Percentiles rank a stretch among this genome's conserved stretches.
phyloP scores from a whole-genome alignment of 2,797 vertebrate genomes.

The Oophaga sylvatica region DNA sequence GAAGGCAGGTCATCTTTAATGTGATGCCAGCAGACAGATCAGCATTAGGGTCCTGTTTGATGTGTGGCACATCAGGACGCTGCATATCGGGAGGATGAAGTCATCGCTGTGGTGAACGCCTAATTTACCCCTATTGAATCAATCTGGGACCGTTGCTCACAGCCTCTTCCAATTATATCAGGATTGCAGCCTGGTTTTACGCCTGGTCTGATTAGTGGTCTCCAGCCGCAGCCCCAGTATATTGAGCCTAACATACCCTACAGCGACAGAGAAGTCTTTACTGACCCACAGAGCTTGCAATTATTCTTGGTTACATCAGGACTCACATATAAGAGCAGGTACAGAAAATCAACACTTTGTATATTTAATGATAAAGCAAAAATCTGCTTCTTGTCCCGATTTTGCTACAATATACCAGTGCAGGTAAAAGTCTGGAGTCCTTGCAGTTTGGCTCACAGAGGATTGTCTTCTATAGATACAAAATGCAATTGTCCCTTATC shows the following conservation, averaged over 20 bases:
- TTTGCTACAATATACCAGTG: conserved; percentile 3
- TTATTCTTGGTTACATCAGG: neutral
- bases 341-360: neutral
- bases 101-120: conserved; percentile 31
- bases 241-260: neutral
- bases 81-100: neutral
- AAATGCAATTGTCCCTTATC: neutral
- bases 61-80: neutral
- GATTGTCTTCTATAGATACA: neutral
- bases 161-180: conserved; percentile 47
- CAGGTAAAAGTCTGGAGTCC: neutral
- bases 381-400: neutral
- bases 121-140: neutral
- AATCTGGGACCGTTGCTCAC: neutral
- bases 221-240: neutral
- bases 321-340: neutral
- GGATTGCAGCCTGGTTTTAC: conserved; percentile 21
- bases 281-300: neutral
- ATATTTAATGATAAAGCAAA: neutral
- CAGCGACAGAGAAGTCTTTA: neutral
- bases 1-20: conserved; percentile 63
- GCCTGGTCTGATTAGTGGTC: neutral
- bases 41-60: conserved; percentile 47
- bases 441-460: neutral
- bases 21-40: conserved; percentile 64